Base-by-base conservation (phyloP, 1,140 invertebrate species). In the Ruditapes philippinarum region DNA sequence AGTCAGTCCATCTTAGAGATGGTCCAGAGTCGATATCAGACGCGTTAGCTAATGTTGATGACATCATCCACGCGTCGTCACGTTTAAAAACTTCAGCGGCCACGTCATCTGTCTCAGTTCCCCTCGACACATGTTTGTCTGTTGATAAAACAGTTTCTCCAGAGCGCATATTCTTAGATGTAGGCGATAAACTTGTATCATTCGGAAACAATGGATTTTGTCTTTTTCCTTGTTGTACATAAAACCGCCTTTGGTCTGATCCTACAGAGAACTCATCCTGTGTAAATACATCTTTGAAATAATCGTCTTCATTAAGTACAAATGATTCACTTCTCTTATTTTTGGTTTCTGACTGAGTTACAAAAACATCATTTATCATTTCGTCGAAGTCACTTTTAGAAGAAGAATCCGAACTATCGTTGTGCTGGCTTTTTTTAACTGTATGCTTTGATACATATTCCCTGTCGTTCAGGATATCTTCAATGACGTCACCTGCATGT, bases 1-100 rank as follows among this genome's bases (percentile, higher is more conserved):
- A 60, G 22, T 90, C 89, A 22, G 83, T 90, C 89, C 89, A 90
- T 49, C 68, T 79, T 22, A 60, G 12, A 9, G 25, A 9, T n/a
- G 38, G 4, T 2, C 14, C 9, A 22, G 36, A n/a, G 3, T 57
- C 62, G n/a, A 5, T 45, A 54, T 86, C 89, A 17, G 89, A 85
- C 9, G 76, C 74, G 49, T 86, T 90, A 0, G 60, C 82, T 0
- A 86, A 3, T 25, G 65, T 79, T 4, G 89, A 90, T 12, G 89
- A 86, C 54, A 74, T 68, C 12, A 73, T 40, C 19, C 62, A 38
- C 25, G 82, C 17, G 9, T 86, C 82, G 25, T 74, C 78, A 19
- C 40, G n/a, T 38, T 81, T 51, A 12, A 82, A 40, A 42, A 81
- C 76, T 31, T 74, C 60, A n/a, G n/a, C n/a, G 25, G 38, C 25